A percentile compares a stretch with the other conserved stretches of the same genome.
phyloP scores from a whole-genome alignment of 2,797 vertebrate genomes.

The Chromobotia macracanthus region DNA sequence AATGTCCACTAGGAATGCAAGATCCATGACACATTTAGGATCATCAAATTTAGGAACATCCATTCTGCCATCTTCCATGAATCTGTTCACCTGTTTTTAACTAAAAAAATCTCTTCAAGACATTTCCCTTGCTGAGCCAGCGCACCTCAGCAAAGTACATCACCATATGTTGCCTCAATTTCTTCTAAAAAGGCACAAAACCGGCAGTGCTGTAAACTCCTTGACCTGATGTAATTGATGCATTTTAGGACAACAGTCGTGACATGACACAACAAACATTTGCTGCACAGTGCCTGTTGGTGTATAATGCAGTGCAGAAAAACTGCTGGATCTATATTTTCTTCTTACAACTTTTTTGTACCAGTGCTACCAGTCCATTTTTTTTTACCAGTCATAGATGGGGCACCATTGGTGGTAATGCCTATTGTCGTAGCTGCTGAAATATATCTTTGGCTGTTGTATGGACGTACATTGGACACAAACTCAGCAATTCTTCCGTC shows the following conservation, averaged over 20 bases:
- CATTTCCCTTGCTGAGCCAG: conserved; percentile 45
- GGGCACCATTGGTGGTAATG: too few species aligned
- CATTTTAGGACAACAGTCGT: conserved; percentile 58
- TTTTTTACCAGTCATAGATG: background rate
- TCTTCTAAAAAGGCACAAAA: too few species aligned
- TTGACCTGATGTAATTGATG: conserved; percentile 52
- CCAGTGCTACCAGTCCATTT: conserved; percentile 58
- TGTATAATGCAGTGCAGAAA: conserved; percentile 49
- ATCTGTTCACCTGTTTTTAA: conserved; percentile 52
- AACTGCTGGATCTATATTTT: conserved; percentile 40
- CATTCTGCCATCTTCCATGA: conserved; percentile 39
- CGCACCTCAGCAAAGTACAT: conserved; percentile 45
- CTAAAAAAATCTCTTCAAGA: conserved; percentile 53
- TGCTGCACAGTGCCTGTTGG: conserved; percentile 23
- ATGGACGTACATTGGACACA: too few species aligned
- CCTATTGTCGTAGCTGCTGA: too few species aligned
- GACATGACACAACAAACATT: conserved; percentile 46
- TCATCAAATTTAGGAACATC: conserved; percentile 50
- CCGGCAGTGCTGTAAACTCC: conserved; percentile 37
- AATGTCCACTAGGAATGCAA: conserved; percentile 54
- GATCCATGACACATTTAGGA: conserved; percentile 49
- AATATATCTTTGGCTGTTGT: too few species aligned
- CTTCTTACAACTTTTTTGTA: conserved; percentile 55
- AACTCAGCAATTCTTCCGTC: too few species aligned
- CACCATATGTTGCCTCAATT: background rate